Percentiles rank a stretch among this genome's conserved stretches.
Evolutionary conservation across 2,113 vertebrate species (phyloP).

Genomic region (Macaca fascicularis): T2T-MFA8v1.1 NC_088388.1:22206001-22206500

Average conservation of each 20-base stretch:
- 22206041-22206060: constrained; percentile 1
- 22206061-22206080: constrained; percentile 30
- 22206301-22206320: constrained; percentile 56
- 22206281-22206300: constrained; percentile 50
- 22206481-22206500: not conserved
- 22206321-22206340: not conserved
- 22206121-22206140: constrained; percentile 35
- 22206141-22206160: constrained; percentile 40
- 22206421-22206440: constrained; percentile 47
- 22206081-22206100: not conserved
- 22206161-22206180: not conserved
- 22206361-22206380: constrained; percentile 61
- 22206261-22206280: constrained; percentile 27
- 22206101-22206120: constrained; percentile 15
- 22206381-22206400: constrained; percentile 62
- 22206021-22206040: constrained; percentile 39
- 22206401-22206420: constrained; percentile 20
- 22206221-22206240: constrained; percentile 36
- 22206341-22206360: constrained; percentile 29
- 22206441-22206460: constrained; percentile 36
- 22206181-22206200: not conserved
- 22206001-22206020: constrained; percentile 41
- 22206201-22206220: not conserved
- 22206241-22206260: constrained; percentile 34
- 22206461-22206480: constrained; percentile 41